Base-by-base conservation (phyloP, 2,113 vertebrate species). In the Semicossyphus pulcher region DNA sequence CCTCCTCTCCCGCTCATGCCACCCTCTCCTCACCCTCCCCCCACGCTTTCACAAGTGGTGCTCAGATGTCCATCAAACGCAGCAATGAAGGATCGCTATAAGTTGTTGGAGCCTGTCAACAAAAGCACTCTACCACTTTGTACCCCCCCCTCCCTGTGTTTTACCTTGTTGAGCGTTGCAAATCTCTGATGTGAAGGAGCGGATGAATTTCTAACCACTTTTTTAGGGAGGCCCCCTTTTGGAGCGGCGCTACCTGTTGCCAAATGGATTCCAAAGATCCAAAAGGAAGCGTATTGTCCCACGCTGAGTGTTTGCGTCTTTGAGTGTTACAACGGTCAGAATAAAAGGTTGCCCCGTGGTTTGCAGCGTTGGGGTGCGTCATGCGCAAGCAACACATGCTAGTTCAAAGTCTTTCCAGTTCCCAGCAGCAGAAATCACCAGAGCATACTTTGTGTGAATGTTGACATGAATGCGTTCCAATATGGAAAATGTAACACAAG, bases 61-160 rank as follows among this genome's bases (percentile, higher is more conserved):
- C 89, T 92, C 80, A 81, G 88, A 83, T 72, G 83, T 86, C 90
- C 89, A 88, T 91, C 89, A 91, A 81, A 84, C 63, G 4, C 79
- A 4, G 78, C 75, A 25, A 76, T 76, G 80, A 62, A 83, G 84
- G 84, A 89, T 85, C 79, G 23, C 84, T 71, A 69, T 56, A 90
- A 89, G 89, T 91, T 91, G 81, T 73, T 83, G 78, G 73, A 82
- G 63, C 54, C 74, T 47, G 80, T 90, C 86, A 86, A 89, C 87
- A 86, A 88, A 85, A 89, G 81, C 78, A 45, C 67, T 72, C 37
- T 23, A 18, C 41, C 72, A 67, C 81, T 85, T 72, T 59, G 52
- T 20, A 20, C 56, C 44, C 32, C 16, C 20, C 36, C 9, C 7
- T 34, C 37, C 42, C 45, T 26, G 18, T 11, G 42, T 45, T 53